phyloP scores from a whole-genome alignment of 2,888 invertebrate genomes.

The Emmelina monodactyla region DNA sequence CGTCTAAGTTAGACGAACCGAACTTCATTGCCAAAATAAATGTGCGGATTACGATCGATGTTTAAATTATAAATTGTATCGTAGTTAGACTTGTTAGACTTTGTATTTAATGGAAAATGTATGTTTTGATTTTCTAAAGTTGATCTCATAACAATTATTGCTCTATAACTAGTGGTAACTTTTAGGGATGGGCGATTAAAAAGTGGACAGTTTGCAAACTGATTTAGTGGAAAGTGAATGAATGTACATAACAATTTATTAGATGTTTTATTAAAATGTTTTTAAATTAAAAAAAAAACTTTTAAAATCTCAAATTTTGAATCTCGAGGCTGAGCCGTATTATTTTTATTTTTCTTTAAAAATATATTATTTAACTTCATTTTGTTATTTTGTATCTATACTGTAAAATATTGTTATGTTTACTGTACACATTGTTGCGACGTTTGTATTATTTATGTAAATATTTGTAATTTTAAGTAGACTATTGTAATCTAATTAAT shows the following conservation, averaged over 20 bases:
- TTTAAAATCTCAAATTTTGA: too few relatives aligned
- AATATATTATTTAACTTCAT: conserved; percentile 8
- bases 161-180: too few relatives aligned
- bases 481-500: conserved; percentile 5
- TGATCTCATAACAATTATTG: too few relatives aligned
- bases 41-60: too few relatives aligned
- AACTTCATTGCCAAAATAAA: too few relatives aligned
- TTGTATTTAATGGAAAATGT: conserved; percentile 6
- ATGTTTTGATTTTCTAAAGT: conserved; percentile 24
- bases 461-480: conserved; percentile 37
- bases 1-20: too few relatives aligned
- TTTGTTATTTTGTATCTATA: conserved; percentile 49
- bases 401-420: conserved; percentile 58
- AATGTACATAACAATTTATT: too few relatives aligned
- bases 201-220: too few relatives aligned
- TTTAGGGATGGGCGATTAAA: too few relatives aligned
- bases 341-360: not conserved
- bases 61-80: not conserved
- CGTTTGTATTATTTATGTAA: conserved; percentile 62
- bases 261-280: too few relatives aligned
- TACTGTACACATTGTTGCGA: conserved; percentile 45
- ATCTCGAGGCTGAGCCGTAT: conserved; percentile 1
- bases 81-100: not conserved
- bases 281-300: too few relatives aligned
- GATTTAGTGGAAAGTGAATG: too few relatives aligned